Evolutionary conservation across 2,113 vertebrate species (phyloP).

Genomic region (Lycaon pictus): DNA sequence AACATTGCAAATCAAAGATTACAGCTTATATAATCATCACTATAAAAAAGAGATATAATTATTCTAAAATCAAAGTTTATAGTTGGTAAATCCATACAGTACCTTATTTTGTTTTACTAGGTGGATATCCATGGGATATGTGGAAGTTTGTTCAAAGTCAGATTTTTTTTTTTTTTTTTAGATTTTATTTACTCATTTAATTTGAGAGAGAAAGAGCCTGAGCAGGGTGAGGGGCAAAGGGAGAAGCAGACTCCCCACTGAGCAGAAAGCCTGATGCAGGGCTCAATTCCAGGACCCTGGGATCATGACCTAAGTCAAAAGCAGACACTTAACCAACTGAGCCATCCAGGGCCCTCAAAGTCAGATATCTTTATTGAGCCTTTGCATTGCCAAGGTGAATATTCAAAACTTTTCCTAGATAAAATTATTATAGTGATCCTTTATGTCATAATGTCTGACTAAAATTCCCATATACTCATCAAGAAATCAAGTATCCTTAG

Average conservation of each 20-base stretch:
- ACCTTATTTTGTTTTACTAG: neutral
- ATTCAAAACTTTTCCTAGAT: neutral
- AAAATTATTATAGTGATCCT: neutral
- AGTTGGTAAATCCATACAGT: neutral
- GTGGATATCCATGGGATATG: neutral
- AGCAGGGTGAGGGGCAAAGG: no score
- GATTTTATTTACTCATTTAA: no score
- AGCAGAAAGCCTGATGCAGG: no score
- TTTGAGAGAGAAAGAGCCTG: no score
- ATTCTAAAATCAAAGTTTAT: conserved; percentile 20
- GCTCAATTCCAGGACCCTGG: no score
- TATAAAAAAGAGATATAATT: conserved; percentile 13
- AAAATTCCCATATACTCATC: neutral
- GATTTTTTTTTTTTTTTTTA: neutral
- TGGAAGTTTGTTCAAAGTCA: neutral
- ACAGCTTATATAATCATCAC: neutral
- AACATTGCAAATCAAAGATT: conserved; percentile 23
- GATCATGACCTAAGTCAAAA: no score
- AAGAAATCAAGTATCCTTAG: neutral
- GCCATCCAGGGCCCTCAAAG: neutral
- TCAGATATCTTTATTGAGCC: neutral
- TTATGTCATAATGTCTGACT: neutral
- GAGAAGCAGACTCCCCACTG: no score
- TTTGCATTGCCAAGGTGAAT: neutral
- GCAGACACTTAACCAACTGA: no score